Evolutionary conservation across 2,113 vertebrate genomes (phyloP).

Genomic region (Pseudolaguvia tuberculata): DNA sequence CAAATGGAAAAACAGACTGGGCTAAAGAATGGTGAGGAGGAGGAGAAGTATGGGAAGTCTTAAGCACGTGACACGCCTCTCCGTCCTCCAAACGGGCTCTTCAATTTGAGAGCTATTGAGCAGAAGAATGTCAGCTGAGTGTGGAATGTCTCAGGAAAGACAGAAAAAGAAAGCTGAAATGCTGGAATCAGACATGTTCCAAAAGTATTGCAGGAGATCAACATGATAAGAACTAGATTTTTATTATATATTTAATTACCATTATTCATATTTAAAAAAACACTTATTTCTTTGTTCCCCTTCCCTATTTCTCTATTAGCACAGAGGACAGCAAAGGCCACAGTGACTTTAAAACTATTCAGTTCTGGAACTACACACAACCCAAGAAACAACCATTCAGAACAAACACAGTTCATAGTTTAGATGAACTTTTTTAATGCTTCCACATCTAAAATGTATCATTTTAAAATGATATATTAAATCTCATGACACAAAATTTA

Average conservation of each 20-base stretch:
- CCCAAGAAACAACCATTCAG: not conserved
- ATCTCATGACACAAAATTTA: not conserved
- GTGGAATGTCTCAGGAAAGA: conserved; percentile 64
- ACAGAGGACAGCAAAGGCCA: not conserved
- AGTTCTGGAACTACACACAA: not conserved
- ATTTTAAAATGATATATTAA: not conserved
- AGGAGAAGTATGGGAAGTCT: conserved; percentile 35
- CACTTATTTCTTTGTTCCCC: too few species aligned
- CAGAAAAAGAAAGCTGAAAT: conserved; percentile 41
- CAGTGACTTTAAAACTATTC: not conserved
- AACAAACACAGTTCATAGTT: not conserved
- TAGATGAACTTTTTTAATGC: not conserved
- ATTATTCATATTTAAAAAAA: too few species aligned
- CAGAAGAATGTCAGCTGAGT: conserved; percentile 51
- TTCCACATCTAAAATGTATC: not conserved
- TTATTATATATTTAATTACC: too few species aligned
- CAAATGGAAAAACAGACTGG: not conserved
- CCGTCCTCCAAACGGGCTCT: conserved; percentile 35
- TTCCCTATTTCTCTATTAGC: not conserved
- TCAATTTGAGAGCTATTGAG: conserved; percentile 52
- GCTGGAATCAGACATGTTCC: conserved; percentile 8
- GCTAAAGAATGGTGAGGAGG: conserved; percentile 24
- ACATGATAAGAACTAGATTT: not conserved
- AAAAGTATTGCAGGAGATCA: not conserved
- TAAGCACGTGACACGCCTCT: conserved; percentile 37